phyloP scores from a whole-genome alignment of 2,113 vertebrate species.

The Oenanthe melanoleuca region DNA sequence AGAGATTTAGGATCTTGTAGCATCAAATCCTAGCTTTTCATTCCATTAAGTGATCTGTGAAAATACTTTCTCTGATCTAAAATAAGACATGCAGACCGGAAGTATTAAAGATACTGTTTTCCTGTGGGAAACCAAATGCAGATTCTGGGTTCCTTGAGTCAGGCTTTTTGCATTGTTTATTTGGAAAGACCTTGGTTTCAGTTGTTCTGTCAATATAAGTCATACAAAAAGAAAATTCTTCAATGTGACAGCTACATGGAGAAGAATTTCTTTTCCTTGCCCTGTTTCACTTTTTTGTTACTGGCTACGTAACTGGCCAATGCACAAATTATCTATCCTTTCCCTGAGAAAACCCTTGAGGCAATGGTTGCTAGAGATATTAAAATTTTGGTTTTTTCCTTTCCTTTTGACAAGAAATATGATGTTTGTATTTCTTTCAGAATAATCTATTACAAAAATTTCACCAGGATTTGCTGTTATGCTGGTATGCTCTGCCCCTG shows the following conservation, averaged over 20 bases:
- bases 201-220: not conserved
- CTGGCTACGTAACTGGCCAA: not conserved
- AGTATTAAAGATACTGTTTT: not conserved
- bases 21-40: not conserved
- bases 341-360: not conserved
- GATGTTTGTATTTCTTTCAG: not conserved
- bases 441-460: not conserved
- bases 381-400: not conserved
- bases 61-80: slow-evolving; percentile 21
- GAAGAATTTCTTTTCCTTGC: not conserved
- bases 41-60: not conserved
- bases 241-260: not conserved
- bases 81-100: not conserved
- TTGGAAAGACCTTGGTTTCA: not conserved
- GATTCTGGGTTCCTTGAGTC: not conserved
- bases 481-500: not conserved
- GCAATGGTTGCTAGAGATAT: not conserved
- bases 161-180: not conserved
- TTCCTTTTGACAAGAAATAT: not conserved
- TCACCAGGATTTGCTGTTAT: not conserved
- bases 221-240: not conserved
- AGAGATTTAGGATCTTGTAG: not conserved
- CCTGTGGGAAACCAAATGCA: slow-evolving; percentile 4
- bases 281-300: not conserved
- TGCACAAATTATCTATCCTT: not conserved